Evolutionary conservation across 2,797 vertebrate genomes (phyloP), one percentile per base, ranked within the genome.

Genomic region (Paramormyrops hopkinsi): DNA sequence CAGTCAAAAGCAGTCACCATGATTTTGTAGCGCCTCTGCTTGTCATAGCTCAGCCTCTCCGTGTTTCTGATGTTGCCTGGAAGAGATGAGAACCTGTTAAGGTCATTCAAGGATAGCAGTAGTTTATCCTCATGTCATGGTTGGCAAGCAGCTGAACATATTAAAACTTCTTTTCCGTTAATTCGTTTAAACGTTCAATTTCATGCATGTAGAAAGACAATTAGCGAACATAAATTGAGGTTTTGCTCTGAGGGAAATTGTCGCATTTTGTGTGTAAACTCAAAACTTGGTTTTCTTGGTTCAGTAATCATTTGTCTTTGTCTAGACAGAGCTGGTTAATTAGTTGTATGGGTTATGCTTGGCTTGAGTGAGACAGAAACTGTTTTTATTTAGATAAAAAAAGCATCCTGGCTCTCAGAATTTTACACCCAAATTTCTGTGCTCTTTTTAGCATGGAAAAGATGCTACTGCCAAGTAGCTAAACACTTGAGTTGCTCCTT

Each of bases 51-150:
- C 92, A 99, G 95, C 11, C 97, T 97, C 94, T 99, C 98, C 0
- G 98, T 99, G 94, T 98, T 99, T 91, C 98, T 96, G 95, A 99
- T 98, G 92, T 99, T 99, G 90, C 99, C 99, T 99, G 88, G 2
- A 93, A 92, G 51, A 90, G 25, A 89, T 37, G 46, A 87, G 59
- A 73, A 69, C 22, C 65, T 84, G 46, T 51, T 84, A 48, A 48
- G 82, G 44, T 84, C 9, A 84, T 51, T 22, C 48, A 84, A 84
- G 48, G 46, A 51, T 46, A 84, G 82, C 41, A 22, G 9, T 84
- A 84, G 48, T 14, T 84, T 84, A 84, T 11, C 82, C 79, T 41
- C 9, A 48, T 9, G 37, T 14, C 44, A 29, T 48, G 48, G 82
- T 48, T 84, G 82, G n/a, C 44, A 84, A 84, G 48, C n/a, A 84